These are phyloP conservation scores for Andrena marginata DNA, from an alignment of 2,888 invertebrate species.

Conservation along the genomic window DNA sequence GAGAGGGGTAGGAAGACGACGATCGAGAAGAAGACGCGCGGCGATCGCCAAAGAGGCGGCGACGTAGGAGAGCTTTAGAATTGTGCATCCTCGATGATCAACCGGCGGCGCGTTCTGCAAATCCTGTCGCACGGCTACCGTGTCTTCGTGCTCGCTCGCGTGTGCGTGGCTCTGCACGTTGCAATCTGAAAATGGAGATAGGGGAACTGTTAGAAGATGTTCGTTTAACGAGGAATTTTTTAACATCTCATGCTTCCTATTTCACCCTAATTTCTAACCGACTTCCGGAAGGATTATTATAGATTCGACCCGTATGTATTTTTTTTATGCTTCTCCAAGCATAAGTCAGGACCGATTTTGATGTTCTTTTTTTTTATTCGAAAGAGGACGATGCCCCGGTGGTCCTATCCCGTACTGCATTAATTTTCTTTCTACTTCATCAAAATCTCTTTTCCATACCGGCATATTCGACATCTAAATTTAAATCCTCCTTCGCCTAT, in stretches of 20 bases:
- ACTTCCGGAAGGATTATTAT: no score
- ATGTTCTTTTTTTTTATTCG: no score
- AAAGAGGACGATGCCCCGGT: no score
- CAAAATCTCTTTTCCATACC: no score
- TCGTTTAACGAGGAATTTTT: neutral
- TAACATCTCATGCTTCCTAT: neutral
- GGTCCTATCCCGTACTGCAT: no score
- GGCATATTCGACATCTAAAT: no score
- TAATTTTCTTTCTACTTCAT: no score
- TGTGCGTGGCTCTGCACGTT: slow-evolving; percentile 33
- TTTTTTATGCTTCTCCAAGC: no score
- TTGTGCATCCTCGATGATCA: slow-evolving; percentile 25
- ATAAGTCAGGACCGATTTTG: no score
- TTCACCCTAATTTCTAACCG: no score
- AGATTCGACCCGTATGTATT: no score
- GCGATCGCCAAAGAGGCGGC: slow-evolving; percentile 28
- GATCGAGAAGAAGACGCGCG: slow-evolving; percentile 49
- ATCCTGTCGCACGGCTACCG: slow-evolving; percentile 27
- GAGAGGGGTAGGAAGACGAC: slow-evolving; percentile 54
- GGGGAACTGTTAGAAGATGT: slow-evolving; percentile 9
- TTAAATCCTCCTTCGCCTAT: no score
- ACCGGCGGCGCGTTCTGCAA: slow-evolving; percentile 1
- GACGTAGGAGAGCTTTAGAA: slow-evolving; percentile 15
- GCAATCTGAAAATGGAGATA: slow-evolving; percentile 53
- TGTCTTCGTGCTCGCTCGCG: neutral